Evolutionary conservation across 2,888 invertebrate genomes (phyloP).

Genomic region (Dynastes tityus): DNA sequence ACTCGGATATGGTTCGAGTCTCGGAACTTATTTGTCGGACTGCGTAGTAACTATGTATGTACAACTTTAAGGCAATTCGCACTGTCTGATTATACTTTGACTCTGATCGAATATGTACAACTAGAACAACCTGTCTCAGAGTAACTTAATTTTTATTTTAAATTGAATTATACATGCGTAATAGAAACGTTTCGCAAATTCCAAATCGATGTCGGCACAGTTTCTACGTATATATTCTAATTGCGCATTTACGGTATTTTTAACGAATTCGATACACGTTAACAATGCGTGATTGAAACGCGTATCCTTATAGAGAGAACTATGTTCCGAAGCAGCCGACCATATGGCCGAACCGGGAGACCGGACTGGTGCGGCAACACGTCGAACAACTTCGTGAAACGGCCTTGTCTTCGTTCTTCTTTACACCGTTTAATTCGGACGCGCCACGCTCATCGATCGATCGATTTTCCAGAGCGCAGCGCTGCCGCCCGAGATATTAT

Average conservation of each 20-base stretch:
- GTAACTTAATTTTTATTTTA: too few species aligned
- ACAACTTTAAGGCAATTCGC: too few species aligned
- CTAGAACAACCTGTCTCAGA: too few species aligned
- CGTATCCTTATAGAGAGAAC: conserved; percentile 38
- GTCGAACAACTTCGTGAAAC: conserved; percentile 42
- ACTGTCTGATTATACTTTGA: too few species aligned
- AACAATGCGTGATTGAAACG: conserved; percentile 44
- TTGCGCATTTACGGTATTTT: conserved; percentile 37
- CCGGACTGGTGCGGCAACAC: conserved; percentile 6
- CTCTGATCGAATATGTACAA: too few species aligned
- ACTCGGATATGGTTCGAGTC: too few species aligned
- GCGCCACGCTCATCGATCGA: conserved; percentile 9
- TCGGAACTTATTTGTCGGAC: too few species aligned
- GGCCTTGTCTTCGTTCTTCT: conserved; percentile 57
- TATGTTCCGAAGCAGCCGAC: background rate
- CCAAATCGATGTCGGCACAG: background rate
- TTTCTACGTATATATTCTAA: conserved; percentile 34
- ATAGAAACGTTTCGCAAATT: background rate
- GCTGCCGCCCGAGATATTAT: conserved; percentile 41
- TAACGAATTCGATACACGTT: conserved; percentile 31
- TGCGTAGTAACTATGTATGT: too few species aligned
- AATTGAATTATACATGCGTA: background rate
- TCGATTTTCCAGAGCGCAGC: conserved; percentile 24
- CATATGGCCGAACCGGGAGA: conserved; percentile 17
- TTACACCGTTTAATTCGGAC: conserved; percentile 38